Evolutionary conservation across 2,888 invertebrate species (phyloP), one percentile per base, ranked within the genome.

Genomic region (Clanis bilineata): DNA sequence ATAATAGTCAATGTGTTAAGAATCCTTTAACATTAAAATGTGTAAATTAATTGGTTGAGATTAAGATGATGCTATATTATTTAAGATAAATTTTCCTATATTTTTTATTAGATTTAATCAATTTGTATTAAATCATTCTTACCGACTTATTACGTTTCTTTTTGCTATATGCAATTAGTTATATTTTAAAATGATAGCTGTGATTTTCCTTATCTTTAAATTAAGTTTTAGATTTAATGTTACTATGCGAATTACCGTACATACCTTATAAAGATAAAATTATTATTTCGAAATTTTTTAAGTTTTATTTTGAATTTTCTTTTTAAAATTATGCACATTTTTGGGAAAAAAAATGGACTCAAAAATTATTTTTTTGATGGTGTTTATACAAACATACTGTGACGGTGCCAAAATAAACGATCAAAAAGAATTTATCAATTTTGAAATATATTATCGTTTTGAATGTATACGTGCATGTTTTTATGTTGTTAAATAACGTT

Each of bases 141-240:
- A 51, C 51, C 25, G 15, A 28, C 23, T 51, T 38, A 18, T 12
- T 56, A 12, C 6, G 0, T 55, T 21, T 36, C 25, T 6, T 9
- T 15, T 36, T 38, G 55, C 38, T 55, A 36, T 64, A 56, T 44
- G 55, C 56, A 66, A 66, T 66, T 62, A 66, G 23, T 56, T 44
- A 60, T 62, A 62, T 44, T 58, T 63, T 59, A 67, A 65, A 57
- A 59, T 61, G 67, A 70, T 74, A 68, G 66, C 74, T 78, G 76
- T 80, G 76, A 77, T 80, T 70, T 77, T 69, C 63, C 56, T 68
- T 69, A 67, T n/a, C 63, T 68, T 67, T 66, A 62, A 63, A 64
- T 60, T 62, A 56, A 65, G 7, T 45, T 51, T 57, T 57, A 63
- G 58, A 62, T 66, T 60, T 63, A 60, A 65, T 64, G 63, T 65